Conservation (phyloP, 2,888 invertebrate genomes). For the Coenonympha glycerion region DNA sequence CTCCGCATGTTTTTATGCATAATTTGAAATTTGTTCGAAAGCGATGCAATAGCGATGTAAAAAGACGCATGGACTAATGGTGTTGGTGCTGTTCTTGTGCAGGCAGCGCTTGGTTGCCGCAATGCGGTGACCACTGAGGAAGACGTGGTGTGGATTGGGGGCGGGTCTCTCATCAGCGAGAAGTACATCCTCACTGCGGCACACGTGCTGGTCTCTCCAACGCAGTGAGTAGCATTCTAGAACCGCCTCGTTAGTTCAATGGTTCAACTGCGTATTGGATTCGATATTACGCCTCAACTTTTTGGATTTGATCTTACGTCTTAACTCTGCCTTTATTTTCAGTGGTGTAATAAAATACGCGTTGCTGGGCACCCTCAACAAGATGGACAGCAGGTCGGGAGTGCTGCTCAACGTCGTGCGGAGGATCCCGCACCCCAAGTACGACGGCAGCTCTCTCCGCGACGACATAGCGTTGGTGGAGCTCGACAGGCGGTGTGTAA, state of each 20-base stretch:
- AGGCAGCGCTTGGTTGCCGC: conserved; percentile 22
- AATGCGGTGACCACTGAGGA: background rate
- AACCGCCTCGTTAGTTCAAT: no score
- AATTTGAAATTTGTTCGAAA: background rate
- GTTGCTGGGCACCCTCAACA: conserved; percentile 21
- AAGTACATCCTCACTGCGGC: conserved; percentile 36
- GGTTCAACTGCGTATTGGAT: no score
- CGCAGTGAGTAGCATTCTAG: background rate
- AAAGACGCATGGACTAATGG: no score
- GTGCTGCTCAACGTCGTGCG: conserved; percentile 17
- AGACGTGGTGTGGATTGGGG: conserved; percentile 33
- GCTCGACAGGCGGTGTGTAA: conserved; percentile 25
- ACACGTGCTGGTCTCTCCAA: conserved; percentile 15
- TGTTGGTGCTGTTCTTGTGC: no score
- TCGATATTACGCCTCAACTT: no score
- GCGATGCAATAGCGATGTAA: no score
- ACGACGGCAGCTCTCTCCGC: background rate
- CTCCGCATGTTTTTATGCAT: no score
- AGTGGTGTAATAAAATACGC: conserved; percentile 7
- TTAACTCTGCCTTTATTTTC: background rate
- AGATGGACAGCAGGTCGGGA: conserved; percentile 16
- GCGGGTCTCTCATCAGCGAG: conserved; percentile 36
- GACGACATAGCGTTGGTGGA: conserved; percentile 27
- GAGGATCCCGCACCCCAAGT: conserved; percentile 4
- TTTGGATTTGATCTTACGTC: no score